Evolutionary conservation across 2,113 vertebrate genomes (phyloP).

Genomic region (Eulemur macaco): DNA sequence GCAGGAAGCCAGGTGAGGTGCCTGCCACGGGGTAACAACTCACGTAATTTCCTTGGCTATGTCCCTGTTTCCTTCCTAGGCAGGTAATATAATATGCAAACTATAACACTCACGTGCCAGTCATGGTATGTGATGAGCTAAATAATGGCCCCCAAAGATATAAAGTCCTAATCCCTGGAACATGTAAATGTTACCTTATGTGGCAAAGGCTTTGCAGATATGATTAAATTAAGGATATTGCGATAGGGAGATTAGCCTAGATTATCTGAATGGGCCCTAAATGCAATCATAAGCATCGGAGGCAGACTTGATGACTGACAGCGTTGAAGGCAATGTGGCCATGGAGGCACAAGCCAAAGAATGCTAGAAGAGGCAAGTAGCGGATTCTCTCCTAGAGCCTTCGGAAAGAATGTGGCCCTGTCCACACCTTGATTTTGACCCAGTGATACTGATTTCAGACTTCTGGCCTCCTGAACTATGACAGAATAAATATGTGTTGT

Average conservation of each 20-base stretch:
- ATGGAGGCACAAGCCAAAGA: neutral
- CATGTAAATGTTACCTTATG: neutral
- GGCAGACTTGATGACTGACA: neutral
- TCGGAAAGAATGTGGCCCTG: neutral
- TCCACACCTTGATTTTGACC: neutral
- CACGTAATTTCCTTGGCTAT: neutral
- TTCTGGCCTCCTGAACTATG: neutral
- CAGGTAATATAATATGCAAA: neutral
- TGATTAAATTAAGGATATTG: neutral
- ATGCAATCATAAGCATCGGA: neutral
- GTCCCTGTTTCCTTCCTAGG: neutral
- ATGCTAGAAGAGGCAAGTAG: neutral
- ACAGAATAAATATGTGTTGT: neutral
- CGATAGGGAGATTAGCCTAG: neutral
- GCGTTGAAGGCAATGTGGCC: neutral
- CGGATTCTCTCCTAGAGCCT: neutral
- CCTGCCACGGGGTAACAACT: neutral
- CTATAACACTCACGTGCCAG: neutral
- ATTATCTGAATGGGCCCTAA: neutral
- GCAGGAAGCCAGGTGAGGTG: neutral
- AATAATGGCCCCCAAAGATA: neutral
- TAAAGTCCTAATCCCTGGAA: neutral
- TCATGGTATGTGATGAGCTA: neutral
- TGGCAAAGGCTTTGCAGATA: neutral
- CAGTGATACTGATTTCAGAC: neutral